Base-by-base conservation (phyloP, 2,888 invertebrate species). In the Hofmannophila pseudospretella region DNA sequence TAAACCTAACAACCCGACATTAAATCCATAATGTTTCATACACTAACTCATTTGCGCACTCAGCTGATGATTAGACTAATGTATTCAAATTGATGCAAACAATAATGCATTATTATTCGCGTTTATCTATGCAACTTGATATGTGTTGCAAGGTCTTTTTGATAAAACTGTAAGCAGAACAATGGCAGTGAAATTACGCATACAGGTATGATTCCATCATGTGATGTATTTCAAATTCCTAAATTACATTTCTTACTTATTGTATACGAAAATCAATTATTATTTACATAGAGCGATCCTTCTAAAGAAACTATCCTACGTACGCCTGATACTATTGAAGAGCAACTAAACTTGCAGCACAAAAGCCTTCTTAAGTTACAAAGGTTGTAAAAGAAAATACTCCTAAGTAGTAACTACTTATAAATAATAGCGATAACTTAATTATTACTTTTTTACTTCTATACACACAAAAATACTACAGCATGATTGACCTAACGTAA, bases 51-150 rank as follows among this genome's bases (percentile, higher is more conserved):
- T 38, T 38, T 33, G 34, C 30, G 33, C 38, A 30, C 29, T 22
- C 23, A 26, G 25, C 9, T 16, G 13, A 30, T 25, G 26, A 38
- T 19, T 34, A 37, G 38, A 16, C 14, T 53, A 61, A 66, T 57
- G 41, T 54, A 67, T 66, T 63, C 55, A 62, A 64, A 63, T 61
- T 45, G 49, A 51, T 49, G 50, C 47, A 47, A 50, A 49, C 45
- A 47, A 58, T 55, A 58, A 52, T 54, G 51, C 45, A 39, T 53
- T 55, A 39, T 53, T 55, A 53, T 51, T 44, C 20, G 12, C 43
- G 39, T 44, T 53, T 55, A 53, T 60, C 55, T 53, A 44, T 47
- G 48, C 42, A 44, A 44, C 46, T 36, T 39, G 52, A 55, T 56
- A 54, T 49, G 37, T 32, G 12, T 31, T 42, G 28, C 53, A 56